Base-by-base conservation (phyloP, 1,140 invertebrate species). In the Trissolcus basalis region DNA sequence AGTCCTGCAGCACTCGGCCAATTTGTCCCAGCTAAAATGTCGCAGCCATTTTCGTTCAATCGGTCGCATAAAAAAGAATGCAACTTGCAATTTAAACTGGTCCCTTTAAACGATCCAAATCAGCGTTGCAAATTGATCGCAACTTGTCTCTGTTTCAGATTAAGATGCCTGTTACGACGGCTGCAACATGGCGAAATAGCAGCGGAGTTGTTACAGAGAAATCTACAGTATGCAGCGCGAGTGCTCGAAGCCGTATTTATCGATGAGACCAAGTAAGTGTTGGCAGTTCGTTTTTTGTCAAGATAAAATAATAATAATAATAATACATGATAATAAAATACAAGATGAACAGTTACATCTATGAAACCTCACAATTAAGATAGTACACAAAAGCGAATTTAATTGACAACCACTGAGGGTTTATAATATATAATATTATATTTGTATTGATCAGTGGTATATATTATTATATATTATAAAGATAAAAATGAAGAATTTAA, bases 221-320 rank as follows among this genome's bases (percentile, higher is more conserved):
- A 96, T 88, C 87, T 96, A 64, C 92, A 95, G 78, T 96, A 96
- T 87, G 95, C 95, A 39, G 94, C 94, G 10, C 92, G 92, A 82
- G 95, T 96, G 7, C 90, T 97, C 51, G 95, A 97, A 90, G 93
- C 94, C 10, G 94, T 96, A 50, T 96, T 94, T 87, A 92, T 95
- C 83, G 95, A 96, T 87, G 95, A 96, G 85, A 94, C 94, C 83
- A 96, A 95, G 95, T 96, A 92, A 90, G 92, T 93, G 81, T 68
- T 15, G 13, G 19, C 13, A n/a, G 16, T 39, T 63, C 67, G 4
- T 58, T 39, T 27, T 27, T 27, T 27, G 19, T 27, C 19, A 27
- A 27, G 2, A 3, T 27, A 6, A 3, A 27, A 27, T 27, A 27
- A 27, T 27, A 27, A 27, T 27, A 6, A 27, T 27, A 6, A 27